Percentiles rank a stretch among this genome's conserved stretches.
Conservation (phyloP, 2,113 vertebrate species). For the Mastomys coucha region DNA sequence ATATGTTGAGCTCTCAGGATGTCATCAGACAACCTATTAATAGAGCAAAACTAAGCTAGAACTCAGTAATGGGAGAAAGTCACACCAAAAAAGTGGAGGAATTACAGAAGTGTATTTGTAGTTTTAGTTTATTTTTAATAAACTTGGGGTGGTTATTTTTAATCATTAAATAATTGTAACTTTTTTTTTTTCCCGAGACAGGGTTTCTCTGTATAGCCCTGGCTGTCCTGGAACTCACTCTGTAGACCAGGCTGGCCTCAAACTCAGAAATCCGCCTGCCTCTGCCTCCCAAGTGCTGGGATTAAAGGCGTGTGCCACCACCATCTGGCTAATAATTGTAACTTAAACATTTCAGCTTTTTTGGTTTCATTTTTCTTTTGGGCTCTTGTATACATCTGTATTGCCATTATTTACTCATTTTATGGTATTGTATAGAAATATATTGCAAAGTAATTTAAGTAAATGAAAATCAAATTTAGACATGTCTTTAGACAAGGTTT, state of each 20-base stretch:
- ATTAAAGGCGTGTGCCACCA: too few species aligned
- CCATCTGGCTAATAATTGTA: not conserved
- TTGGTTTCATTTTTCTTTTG: conserved; percentile 23
- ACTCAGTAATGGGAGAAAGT: not conserved
- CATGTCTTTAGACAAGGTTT: not conserved
- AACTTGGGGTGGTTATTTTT: conserved; percentile 1
- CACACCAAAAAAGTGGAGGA: not conserved
- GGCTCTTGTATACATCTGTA: not conserved
- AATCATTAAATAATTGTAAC: not conserved
- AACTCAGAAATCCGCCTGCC: too few species aligned
- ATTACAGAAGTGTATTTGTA: not conserved
- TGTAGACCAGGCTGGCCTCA: too few species aligned
- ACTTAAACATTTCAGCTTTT: not conserved
- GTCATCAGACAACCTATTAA: conserved; percentile 11
- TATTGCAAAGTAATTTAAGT: conserved; percentile 19
- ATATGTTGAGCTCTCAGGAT: not conserved
- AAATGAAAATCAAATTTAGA: conserved; percentile 12
- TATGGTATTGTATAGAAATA: not conserved
- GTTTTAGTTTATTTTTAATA: not conserved
- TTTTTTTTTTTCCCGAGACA: not conserved
- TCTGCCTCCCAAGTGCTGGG: too few species aligned
- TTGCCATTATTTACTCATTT: not conserved
- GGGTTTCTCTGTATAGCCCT: too few species aligned
- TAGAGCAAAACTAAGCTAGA: not conserved
- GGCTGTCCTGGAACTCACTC: too few species aligned